These are phyloP conservation scores for Carassius carassius DNA, from an alignment of 2,113 vertebrate genomes.

Conservation along the genomic window DNA sequence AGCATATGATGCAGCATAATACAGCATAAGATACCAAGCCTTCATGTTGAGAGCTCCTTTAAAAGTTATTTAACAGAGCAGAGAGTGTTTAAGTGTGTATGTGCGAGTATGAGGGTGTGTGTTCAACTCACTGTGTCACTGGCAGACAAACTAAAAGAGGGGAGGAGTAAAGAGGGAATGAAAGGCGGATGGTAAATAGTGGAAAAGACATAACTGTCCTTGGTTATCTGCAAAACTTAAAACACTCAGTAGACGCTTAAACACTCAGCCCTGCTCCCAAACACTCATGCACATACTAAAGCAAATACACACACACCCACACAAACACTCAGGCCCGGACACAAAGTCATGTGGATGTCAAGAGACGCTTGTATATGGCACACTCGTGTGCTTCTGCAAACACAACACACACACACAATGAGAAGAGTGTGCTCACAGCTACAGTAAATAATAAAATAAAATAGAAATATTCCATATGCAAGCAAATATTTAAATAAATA, in stretches of 20 bases:
- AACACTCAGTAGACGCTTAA: neutral
- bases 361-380: neutral
- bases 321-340: neutral
- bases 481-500: too few species aligned
- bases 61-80: neutral
- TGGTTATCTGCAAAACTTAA: constrained; percentile 10
- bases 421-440: neutral
- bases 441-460: neutral
- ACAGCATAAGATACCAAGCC: neutral
- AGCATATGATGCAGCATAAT: neutral
- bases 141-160: neutral
- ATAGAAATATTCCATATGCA: too few species aligned
- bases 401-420: neutral
- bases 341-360: constrained; percentile 34
- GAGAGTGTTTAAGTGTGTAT: neutral
- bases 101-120: neutral
- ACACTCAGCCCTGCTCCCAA: constrained; percentile 31
- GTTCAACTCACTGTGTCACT: too few species aligned
- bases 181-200: neutral
- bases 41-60: neutral
- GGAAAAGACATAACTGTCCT: constrained; percentile 11
- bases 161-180: neutral
- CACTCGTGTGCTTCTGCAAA: neutral
- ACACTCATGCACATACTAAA: constrained; percentile 39
- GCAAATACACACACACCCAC: constrained; percentile 38